Conservation (phyloP, 2,888 invertebrate genomes). For the Fissipunctia ypsillon region DNA sequence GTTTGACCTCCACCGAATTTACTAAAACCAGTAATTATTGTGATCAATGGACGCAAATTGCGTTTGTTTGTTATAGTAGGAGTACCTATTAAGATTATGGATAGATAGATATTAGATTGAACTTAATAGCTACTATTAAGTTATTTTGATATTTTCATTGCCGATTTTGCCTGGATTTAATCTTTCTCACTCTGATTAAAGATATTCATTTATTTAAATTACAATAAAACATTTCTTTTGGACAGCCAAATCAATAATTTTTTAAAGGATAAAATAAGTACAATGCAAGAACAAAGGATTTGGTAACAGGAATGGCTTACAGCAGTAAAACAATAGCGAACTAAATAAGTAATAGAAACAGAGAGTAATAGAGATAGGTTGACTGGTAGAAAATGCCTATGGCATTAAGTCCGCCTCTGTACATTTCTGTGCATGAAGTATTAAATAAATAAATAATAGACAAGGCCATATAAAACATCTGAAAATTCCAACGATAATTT, state of each 20-base stretch:
- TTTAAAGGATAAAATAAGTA: neutral
- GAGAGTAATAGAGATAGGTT: too few species aligned
- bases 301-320: too few species aligned
- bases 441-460: too few species aligned
- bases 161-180: neutral
- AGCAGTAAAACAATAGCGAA: too few species aligned
- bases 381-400: too few species aligned
- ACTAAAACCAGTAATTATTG: conserved; percentile 38
- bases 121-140: too few species aligned
- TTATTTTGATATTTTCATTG: conserved; percentile 4
- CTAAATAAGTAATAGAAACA: too few species aligned
- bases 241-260: neutral
- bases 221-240: neutral
- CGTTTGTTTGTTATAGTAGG: neutral
- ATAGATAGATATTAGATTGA: too few species aligned
- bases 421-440: too few species aligned
- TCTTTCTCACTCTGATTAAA: neutral
- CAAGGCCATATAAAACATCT: neutral
- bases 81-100: conserved; percentile 38
- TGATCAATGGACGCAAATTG: conserved; percentile 36
- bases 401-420: too few species aligned
- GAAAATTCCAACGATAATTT: neutral
- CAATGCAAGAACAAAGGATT: neutral
- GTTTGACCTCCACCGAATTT: conserved; percentile 14
- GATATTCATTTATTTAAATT: neutral